These are phyloP conservation scores for Rallus crepitans DNA, from an alignment of 2,797 vertebrate species.

Conservation along the genomic window DNA sequence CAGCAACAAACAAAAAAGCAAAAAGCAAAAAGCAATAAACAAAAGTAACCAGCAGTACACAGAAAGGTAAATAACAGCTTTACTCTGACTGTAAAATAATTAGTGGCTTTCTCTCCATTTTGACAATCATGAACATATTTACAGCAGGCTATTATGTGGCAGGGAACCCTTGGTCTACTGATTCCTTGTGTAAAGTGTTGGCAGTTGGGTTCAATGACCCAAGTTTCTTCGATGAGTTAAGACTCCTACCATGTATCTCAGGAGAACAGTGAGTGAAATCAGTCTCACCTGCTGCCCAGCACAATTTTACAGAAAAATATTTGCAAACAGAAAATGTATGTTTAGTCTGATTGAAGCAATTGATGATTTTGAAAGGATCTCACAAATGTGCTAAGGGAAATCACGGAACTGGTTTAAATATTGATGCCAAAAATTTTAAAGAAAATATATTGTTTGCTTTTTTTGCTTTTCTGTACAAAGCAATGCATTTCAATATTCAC, in stretches of 20 bases:
- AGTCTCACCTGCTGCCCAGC: neutral
- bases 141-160: neutral
- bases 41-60: neutral
- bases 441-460: conserved; percentile 14
- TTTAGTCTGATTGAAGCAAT: conserved; percentile 18
- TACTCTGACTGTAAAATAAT: neutral
- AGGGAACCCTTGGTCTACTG: neutral
- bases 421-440: neutral
- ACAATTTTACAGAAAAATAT: neutral
- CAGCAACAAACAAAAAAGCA: neutral
- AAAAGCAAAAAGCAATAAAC: neutral
- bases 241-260: neutral
- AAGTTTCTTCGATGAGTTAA: neutral
- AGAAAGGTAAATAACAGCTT: neutral
- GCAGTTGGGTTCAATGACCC: neutral
- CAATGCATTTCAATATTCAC: conserved; percentile 15
- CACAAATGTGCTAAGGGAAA: neutral
- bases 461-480: conserved; percentile 17
- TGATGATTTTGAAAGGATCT: neutral
- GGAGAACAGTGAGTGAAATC: conserved; percentile 16
- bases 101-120: neutral
- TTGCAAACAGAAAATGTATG: conserved; percentile 31
- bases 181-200: neutral
- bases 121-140: neutral
- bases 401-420: neutral